Evolutionary conservation across 2,113 vertebrate genomes (phyloP).

Genomic region (Eidolon helvum): DNA sequence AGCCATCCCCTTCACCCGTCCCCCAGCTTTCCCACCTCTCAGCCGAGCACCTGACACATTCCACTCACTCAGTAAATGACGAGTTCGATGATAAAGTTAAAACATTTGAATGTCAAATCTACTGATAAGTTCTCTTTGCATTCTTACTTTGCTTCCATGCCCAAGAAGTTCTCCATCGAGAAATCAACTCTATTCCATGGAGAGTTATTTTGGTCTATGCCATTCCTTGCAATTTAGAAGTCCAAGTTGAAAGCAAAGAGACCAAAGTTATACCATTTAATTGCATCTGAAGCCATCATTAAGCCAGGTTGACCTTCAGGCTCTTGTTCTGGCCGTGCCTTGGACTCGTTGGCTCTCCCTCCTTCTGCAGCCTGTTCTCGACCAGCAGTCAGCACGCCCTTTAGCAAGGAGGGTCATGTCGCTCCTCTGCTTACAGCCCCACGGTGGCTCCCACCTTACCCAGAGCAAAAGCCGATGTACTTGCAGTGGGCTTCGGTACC

Average conservation of each 20-base stretch:
- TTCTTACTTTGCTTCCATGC: neutral
- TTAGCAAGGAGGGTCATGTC: neutral
- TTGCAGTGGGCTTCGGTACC: fast-evolving
- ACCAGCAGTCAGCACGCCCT: neutral
- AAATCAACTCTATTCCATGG: neutral
- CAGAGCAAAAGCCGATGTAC: neutral
- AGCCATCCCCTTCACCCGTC: fast-evolving
- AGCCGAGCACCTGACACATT: fast-evolving
- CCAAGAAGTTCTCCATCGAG: neutral
- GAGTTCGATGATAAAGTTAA: neutral
- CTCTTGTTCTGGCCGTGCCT: neutral
- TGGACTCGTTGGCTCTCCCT: neutral
- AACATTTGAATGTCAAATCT: neutral
- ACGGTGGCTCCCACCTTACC: neutral
- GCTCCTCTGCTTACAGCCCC: neutral
- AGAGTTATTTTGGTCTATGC: neutral
- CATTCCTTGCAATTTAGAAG: neutral
- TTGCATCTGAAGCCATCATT: neutral
- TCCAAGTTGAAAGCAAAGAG: neutral
- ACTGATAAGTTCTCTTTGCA: neutral
- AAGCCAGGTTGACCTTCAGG: neutral
- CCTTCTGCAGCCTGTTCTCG: neutral
- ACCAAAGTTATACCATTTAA: neutral
- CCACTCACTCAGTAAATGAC: fast-evolving
- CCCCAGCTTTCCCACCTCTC: neutral